A percentile compares a stretch with the other conserved stretches of the same genome.
Evolutionary conservation across 2,888 invertebrate species (phyloP).

Genomic region (Corythucha ciliata): DNA sequence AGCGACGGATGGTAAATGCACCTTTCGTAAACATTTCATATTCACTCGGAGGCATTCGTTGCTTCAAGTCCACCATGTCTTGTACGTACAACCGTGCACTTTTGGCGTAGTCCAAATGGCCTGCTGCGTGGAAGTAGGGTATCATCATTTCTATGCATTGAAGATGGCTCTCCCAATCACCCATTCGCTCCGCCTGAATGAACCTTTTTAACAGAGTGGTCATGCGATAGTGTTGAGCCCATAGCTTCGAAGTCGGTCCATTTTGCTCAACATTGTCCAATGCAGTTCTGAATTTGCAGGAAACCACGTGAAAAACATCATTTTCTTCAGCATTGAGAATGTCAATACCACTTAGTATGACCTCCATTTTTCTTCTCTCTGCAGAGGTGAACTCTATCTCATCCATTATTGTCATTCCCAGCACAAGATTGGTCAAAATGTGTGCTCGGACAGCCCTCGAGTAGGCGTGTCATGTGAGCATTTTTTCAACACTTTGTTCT

Average conservation of each 20-base stretch:
- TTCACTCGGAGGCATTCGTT: not conserved
- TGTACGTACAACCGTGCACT: conserved; percentile 4
- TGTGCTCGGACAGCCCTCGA: not conserved
- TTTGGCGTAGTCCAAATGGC: not conserved
- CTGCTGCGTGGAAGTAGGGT: not conserved
- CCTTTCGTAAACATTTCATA: conserved; percentile 6
- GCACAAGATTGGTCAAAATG: too few species aligned
- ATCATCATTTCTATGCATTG: not conserved
- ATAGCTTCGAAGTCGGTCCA: conserved; percentile 33
- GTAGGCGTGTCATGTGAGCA: not conserved
- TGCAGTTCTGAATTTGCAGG: too few species aligned
- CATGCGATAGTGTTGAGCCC: conserved; percentile 37
- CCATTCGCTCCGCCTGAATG: too few species aligned
- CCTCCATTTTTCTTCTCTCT: too few species aligned
- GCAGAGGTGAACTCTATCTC: too few species aligned
- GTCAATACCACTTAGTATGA: too few species aligned
- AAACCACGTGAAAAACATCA: too few species aligned
- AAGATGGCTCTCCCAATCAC: not conserved
- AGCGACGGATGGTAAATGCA: conserved; percentile 8
- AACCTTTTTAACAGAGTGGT: conserved; percentile 35
- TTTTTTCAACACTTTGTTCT: not conserved
- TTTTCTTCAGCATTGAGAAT: too few species aligned
- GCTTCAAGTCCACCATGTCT: conserved; percentile 4
- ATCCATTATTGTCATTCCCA: too few species aligned
- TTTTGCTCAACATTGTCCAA: not conserved